Evolutionary conservation across 2,888 invertebrate genomes (phyloP).

Genomic region (Operophtera brumata): DNA sequence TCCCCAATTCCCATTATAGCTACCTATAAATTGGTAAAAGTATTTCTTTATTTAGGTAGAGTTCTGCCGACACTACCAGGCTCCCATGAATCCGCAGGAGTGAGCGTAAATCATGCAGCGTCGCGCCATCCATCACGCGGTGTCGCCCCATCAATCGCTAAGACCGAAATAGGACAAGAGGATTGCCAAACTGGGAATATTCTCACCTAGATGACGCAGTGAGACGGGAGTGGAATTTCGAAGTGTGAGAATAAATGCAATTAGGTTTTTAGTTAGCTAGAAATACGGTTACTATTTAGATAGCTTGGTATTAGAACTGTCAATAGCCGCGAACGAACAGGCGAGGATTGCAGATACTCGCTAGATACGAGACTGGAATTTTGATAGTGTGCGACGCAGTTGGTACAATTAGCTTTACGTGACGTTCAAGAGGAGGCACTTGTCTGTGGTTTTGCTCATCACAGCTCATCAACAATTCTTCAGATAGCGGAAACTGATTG

Average conservation of each 20-base stretch:
- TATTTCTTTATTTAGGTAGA: slow-evolving; percentile 35
- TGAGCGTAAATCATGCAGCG: slow-evolving; percentile 71
- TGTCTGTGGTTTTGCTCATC: too few species aligned
- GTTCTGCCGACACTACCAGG: slow-evolving; percentile 51
- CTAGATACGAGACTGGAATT: too few species aligned
- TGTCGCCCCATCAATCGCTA: slow-evolving; percentile 67
- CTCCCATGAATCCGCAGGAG: slow-evolving; percentile 60
- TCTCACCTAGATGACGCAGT: slow-evolving; percentile 45
- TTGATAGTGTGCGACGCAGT: too few species aligned
- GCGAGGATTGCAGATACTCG: too few species aligned
- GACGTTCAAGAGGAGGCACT: too few species aligned
- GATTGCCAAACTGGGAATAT: slow-evolving; percentile 51
- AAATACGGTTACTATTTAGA: too few species aligned
- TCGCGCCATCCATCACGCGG: slow-evolving; percentile 69
- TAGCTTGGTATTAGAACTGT: too few species aligned
- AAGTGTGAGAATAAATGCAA: slow-evolving; percentile 7
- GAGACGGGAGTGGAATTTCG: slow-evolving; percentile 1
- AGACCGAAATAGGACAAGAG: slow-evolving; percentile 64
- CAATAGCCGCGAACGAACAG: too few species aligned
- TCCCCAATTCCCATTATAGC: slow-evolving; percentile 18
- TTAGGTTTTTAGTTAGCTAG: neutral
- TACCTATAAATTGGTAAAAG: slow-evolving; percentile 39
- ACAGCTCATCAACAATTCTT: too few species aligned
- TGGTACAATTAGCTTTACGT: too few species aligned
- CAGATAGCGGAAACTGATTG: too few species aligned